Conservation (phyloP, 2,888 invertebrate genomes). For the Dastarcus helophoroides region DNA sequence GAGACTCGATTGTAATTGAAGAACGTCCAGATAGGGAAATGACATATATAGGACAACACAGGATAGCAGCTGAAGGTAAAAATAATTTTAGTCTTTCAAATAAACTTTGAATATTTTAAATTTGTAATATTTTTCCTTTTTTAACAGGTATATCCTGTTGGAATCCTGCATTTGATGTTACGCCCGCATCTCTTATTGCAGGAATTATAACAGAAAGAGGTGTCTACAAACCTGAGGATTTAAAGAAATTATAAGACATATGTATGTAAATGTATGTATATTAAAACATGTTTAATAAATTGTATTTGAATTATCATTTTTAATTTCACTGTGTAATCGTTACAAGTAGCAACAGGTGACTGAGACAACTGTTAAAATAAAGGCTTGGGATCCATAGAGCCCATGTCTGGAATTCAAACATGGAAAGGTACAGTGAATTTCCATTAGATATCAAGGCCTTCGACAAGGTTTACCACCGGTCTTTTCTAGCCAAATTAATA, state of each 20-base stretch:
- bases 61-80: conserved; percentile 77
- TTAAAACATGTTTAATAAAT: neutral
- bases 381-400: too few species aligned
- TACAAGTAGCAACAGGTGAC: too few species aligned
- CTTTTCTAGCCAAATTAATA: too few species aligned
- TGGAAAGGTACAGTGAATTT: too few species aligned
- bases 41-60: conserved; percentile 76
- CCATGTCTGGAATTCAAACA: too few species aligned
- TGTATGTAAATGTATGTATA: conserved; percentile 10
- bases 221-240: conserved; percentile 55
- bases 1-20: conserved; percentile 85
- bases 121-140: neutral
- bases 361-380: too few species aligned
- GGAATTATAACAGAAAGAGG: conserved; percentile 93
- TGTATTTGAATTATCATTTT: neutral
- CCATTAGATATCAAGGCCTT: too few species aligned
- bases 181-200: conserved; percentile 83
- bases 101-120: neutral
- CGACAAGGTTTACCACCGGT: too few species aligned
- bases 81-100: conserved; percentile 6
- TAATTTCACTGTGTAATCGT: too few species aligned
- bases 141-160: conserved; percentile 74
- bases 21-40: conserved; percentile 86
- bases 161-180: conserved; percentile 99
- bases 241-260: too few species aligned